Percentiles rank a stretch among this genome's conserved stretches.
Conservation (phyloP, 2,797 vertebrate species). For the Pseudomugil tenellus region DNA sequence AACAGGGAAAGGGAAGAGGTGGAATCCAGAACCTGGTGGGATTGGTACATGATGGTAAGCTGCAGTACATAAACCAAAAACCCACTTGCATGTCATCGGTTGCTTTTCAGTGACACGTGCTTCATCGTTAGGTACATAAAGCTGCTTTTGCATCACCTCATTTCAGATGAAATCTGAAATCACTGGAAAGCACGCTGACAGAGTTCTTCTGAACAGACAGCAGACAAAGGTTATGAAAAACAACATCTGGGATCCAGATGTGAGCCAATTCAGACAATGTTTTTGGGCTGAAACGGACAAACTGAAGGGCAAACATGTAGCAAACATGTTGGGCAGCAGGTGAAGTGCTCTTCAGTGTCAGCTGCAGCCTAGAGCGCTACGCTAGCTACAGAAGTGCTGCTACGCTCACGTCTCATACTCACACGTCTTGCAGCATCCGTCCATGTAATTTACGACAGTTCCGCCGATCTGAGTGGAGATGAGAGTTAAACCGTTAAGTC, state of each 20-base stretch:
- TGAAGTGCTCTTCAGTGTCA: constrained; percentile 63
- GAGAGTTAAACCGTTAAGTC: constrained; percentile 12
- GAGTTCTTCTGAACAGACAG: constrained; percentile 48
- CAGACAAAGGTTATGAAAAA: constrained; percentile 43
- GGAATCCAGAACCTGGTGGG: constrained; percentile 81
- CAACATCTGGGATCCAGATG: constrained; percentile 32
- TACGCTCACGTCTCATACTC: constrained; percentile 78
- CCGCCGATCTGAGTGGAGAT: constrained; percentile 86
- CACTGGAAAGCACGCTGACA: constrained; percentile 69
- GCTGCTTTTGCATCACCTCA: neutral
- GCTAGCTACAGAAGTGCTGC: constrained; percentile 57
- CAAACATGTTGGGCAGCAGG: constrained; percentile 64
- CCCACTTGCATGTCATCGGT: constrained; percentile 54
- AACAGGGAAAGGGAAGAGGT: constrained; percentile 90
- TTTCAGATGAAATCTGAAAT: constrained; percentile 1
- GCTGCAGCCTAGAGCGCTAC: constrained; percentile 67
- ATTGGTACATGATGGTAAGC: constrained; percentile 84
- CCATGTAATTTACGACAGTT: constrained; percentile 92
- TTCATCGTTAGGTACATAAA: neutral
- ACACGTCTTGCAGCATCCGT: constrained; percentile 98
- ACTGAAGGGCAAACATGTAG: constrained; percentile 72
- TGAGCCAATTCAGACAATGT: constrained; percentile 28
- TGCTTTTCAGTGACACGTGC: constrained; percentile 69
- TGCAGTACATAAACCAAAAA: constrained; percentile 79
- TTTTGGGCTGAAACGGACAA: constrained; percentile 44